Evolutionary conservation across 2,797 vertebrate genomes (phyloP).

Genomic region (Labroides dimidiatus): DNA sequence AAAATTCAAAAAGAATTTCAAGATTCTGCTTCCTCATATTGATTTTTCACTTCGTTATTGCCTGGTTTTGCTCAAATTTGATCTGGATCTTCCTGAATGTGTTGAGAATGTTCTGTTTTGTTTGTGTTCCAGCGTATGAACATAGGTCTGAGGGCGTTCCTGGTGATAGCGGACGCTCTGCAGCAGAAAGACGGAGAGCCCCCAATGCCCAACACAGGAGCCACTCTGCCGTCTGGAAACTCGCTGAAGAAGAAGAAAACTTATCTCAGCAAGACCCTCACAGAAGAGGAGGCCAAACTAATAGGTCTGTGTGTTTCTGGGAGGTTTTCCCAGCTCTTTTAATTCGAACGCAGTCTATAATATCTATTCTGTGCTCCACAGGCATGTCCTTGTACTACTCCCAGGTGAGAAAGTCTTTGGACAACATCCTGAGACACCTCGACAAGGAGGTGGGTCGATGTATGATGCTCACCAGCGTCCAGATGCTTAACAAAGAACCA

Average conservation of each 20-base stretch:
- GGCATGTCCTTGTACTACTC: conserved; percentile 99
- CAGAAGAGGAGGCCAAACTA: conserved; percentile 98
- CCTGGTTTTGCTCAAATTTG: not conserved
- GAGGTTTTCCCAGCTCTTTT: conserved; percentile 1
- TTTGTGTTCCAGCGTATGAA: conserved; percentile 93
- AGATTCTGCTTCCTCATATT: not conserved
- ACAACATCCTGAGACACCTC: conserved; percentile 96
- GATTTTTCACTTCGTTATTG: not conserved
- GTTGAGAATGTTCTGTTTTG: conserved; percentile 13
- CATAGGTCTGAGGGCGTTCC: conserved; percentile 96
- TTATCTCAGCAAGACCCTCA: conserved; percentile 98
- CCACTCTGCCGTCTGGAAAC: conserved; percentile 97
- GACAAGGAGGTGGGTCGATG: conserved; percentile 99
- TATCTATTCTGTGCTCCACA: conserved; percentile 65
- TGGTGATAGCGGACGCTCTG: conserved; percentile 97
- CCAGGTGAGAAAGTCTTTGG: conserved; percentile 97
- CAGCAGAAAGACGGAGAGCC: conserved; percentile 99
- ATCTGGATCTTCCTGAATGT: not conserved
- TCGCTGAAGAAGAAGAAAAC: conserved; percentile 99
- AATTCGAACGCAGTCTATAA: conserved; percentile 13
- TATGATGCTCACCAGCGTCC: conserved; percentile 98
- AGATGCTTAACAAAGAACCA: conserved; percentile 99
- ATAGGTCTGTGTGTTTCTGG: conserved; percentile 87
- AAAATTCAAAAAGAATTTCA: not conserved
- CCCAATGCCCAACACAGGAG: conserved; percentile 98